Conservation (phyloP, 1,140 invertebrate genomes). For the Wiebesia pumilae region DNA sequence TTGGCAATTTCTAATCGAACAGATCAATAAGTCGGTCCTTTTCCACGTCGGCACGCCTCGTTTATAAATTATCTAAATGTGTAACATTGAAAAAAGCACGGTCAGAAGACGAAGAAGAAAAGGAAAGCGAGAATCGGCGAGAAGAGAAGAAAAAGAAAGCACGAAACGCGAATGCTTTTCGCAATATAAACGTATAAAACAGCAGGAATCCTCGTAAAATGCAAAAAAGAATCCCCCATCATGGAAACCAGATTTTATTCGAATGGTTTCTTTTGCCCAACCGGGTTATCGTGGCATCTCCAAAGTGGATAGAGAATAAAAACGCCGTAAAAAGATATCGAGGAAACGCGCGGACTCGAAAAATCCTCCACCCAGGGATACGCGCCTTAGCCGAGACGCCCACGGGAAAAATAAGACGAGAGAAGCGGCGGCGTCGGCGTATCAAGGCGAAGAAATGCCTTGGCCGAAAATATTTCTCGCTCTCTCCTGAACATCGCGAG, state of each 20-base stretch:
- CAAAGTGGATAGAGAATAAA: conserved; percentile 8
- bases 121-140: background rate
- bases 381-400: background rate
- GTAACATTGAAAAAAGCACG: background rate
- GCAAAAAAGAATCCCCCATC: conserved; percentile 39
- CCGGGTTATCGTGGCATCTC: conserved; percentile 4
- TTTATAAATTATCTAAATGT: conserved; percentile 9
- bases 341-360: conserved; percentile 35
- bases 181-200: conserved; percentile 40
- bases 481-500: background rate
- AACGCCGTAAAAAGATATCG: conserved; percentile 34
- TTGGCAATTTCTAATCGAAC: background rate
- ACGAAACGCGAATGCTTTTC: background rate
- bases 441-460: conserved; percentile 10
- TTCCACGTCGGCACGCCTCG: background rate
- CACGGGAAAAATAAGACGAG: background rate
- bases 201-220: conserved; percentile 49
- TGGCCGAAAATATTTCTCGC: conserved; percentile 24
- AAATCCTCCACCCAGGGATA: background rate
- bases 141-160: background rate
- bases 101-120: background rate
- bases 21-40: background rate
- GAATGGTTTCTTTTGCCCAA: conserved; percentile 33
- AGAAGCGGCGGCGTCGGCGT: background rate
- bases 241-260: conserved; percentile 50